A percentile compares a stretch with the other conserved stretches of the same genome.
Conservation (phyloP, 2,113 vertebrate species). For the Channa argus region DNA sequence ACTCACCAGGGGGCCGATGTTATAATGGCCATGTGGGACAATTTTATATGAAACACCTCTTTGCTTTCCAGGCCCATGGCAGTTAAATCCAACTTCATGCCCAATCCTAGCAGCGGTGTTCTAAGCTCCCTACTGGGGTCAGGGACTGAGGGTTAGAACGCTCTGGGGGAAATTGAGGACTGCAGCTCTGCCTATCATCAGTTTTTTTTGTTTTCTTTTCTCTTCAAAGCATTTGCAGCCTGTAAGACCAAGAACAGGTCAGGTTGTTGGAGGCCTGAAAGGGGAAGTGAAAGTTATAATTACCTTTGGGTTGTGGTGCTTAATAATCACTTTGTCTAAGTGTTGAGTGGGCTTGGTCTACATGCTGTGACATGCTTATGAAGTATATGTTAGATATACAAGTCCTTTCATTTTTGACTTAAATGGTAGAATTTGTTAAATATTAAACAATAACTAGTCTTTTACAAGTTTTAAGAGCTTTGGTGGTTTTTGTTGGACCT, state of each 20-base stretch:
- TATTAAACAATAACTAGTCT: conserved; percentile 43
- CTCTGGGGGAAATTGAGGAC: conserved; percentile 24
- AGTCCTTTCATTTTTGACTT: background rate
- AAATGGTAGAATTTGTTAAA: conserved; percentile 25
- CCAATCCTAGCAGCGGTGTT: conserved; percentile 52
- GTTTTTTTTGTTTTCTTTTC: conserved; percentile 20
- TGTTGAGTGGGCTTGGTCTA: conserved; percentile 48
- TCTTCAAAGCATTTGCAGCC: conserved; percentile 64
- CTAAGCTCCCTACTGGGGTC: conserved; percentile 65
- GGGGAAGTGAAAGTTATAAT: conserved; percentile 62
- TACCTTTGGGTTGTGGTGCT: conserved; percentile 54
- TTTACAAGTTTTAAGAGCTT: conserved; percentile 28
- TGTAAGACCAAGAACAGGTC: conserved; percentile 29
- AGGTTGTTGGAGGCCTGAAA: conserved; percentile 26
- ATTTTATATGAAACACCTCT: conserved; percentile 79
- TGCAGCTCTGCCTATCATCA: conserved; percentile 25
- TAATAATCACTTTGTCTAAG: conserved; percentile 55
- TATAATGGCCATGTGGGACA: conserved; percentile 70
- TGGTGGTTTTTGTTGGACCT: conserved; percentile 19
- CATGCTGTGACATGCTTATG: conserved; percentile 41
- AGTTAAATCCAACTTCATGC: conserved; percentile 68
- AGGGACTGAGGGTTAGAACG: conserved; percentile 47
- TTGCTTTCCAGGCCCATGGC: conserved; percentile 59
- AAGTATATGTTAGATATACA: conserved; percentile 27
- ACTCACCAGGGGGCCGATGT: conserved; percentile 63